phyloP scores from a whole-genome alignment of 1,140 invertebrate genomes.

The Apis mellifera region Amel_HAv3.1 CM009939.2:6859001-6859500 shows the following conservation, averaged over 20 bases:
- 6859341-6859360: slow-evolving; percentile 44
- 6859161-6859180: slow-evolving; percentile 51
- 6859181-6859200: slow-evolving; percentile 43
- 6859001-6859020: neutral
- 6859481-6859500: slow-evolving; percentile 50
- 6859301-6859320: slow-evolving; percentile 58
- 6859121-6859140: slow-evolving; percentile 74
- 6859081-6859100: neutral
- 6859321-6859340: slow-evolving; percentile 39
- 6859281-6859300: slow-evolving; percentile 28
- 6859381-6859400: slow-evolving; percentile 30
- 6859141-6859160: slow-evolving; percentile 31
- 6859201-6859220: slow-evolving; percentile 8
- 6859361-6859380: slow-evolving; percentile 61
- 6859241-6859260: slow-evolving; percentile 34
- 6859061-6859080: neutral
- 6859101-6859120: neutral
- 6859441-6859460: slow-evolving; percentile 53
- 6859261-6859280: slow-evolving; percentile 30
- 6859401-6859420: slow-evolving; percentile 1
- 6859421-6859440: slow-evolving; percentile 44
- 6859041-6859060: neutral
- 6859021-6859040: neutral
- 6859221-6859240: neutral
- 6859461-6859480: slow-evolving; percentile 27